Evolutionary conservation across 2,113 vertebrate species (phyloP), one percentile per base, ranked within the genome.

Genomic region (Catagonus wagneri): DNA sequence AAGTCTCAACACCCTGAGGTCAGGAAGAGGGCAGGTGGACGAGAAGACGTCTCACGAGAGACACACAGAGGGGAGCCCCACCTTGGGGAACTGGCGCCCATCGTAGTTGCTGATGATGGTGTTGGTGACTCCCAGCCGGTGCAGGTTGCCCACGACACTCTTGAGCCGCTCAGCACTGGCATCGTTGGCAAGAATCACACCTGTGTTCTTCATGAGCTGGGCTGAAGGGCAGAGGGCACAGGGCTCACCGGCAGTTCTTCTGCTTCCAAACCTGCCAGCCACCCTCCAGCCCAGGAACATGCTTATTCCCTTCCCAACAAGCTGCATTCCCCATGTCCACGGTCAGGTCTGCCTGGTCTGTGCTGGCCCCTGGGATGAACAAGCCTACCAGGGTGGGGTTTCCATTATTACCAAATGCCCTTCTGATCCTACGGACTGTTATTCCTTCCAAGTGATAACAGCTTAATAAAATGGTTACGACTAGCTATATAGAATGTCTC

Each of bases 171-270:
- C 99, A 0, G 99, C 98, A 1, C 97, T 99, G 96, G 99, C 99
- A 27, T 99, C 99, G 0, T 99, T 99, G 13, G 99, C 99, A 83
- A 99, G 97, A 34, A 99, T 99, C 96, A 99, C 97, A 0, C 99
- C 99, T 0, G 99, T 99, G 98, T 99, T 99, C 98, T 99, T 99
- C 99, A 99, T 99, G 44, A 99, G 98, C 98, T 99, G 99, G 96
- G 99, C 99, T 99, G 90, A 10, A 95, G 56, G 56, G 9, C 94
- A 50, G 17, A 27, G 13, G 16, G 29, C 54, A 94, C 50, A 15
- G 94, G 7, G 44, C 84, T 96, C 14, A 93, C 58, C 76, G 39
- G 60, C 11, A n/a, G 17, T 0, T 5, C 0, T 0, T 44, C 39
- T 58, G 39, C 56, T 11, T 9, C 83, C 15, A 3, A 27, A 68